Evolutionary conservation across 92 coral and sea anemone species (phyloP).

Genomic region (Zoanthus solanderi): DNA sequence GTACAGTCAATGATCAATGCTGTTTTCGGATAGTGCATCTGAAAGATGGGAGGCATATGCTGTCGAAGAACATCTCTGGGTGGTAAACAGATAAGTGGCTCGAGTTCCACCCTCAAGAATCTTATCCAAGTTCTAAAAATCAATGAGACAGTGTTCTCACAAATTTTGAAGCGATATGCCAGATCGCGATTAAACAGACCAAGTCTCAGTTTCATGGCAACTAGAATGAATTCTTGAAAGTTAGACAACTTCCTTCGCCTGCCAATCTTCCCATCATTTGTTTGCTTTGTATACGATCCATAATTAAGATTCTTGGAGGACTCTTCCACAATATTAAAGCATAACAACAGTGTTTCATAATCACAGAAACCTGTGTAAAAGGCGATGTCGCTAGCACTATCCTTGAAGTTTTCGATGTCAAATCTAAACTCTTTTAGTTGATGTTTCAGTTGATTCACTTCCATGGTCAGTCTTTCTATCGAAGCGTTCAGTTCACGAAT

Average conservation of each 20-base stretch:
- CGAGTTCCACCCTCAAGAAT: conserved; percentile 61
- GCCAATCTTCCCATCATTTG: conserved; percentile 52
- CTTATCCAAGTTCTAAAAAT: conserved; percentile 60
- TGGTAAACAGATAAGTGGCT: conserved; percentile 67
- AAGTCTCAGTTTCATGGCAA: conserved; percentile 30
- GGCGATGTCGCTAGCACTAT: conserved; percentile 45
- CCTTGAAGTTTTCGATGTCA: conserved; percentile 55
- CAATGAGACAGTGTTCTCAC: conserved; percentile 39
- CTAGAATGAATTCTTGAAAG: conserved; percentile 54
- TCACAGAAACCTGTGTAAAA: conserved; percentile 55
- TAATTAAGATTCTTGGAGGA: conserved; percentile 53
- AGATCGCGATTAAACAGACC: conserved; percentile 24
- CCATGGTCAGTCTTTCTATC: conserved; percentile 44
- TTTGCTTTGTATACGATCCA: conserved; percentile 52
- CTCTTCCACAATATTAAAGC: conserved; percentile 54
- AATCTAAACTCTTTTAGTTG: conserved; percentile 46
- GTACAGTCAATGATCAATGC: conserved; percentile 70
- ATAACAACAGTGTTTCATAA: conserved; percentile 49
- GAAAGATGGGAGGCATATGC: conserved; percentile 70
- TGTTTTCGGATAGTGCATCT: conserved; percentile 58
- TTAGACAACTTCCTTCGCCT: conserved; percentile 57
- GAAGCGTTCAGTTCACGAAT: conserved; percentile 39
- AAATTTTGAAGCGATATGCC: conserved; percentile 23
- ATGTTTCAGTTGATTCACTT: conserved; percentile 50
- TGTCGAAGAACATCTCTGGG: conserved; percentile 64